Base-by-base conservation (phyloP, 2,797 vertebrate species). In the Acrocephalus scirpaceus region DNA sequence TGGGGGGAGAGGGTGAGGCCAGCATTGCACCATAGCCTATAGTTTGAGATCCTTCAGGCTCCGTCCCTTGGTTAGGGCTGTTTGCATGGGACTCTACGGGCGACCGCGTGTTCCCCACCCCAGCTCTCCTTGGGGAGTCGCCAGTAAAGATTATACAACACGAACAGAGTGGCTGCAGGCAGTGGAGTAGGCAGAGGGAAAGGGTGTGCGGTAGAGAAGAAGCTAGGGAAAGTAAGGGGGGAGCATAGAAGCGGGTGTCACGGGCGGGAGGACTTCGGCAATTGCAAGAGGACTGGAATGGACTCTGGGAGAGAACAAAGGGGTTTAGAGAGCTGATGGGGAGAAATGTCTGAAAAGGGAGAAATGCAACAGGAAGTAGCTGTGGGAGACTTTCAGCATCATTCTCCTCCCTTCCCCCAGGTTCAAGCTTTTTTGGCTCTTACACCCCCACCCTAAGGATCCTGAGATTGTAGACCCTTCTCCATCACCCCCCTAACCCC, bases 1-100 rank as follows among this genome's bases (percentile, higher is more conserved):
- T 22, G 50, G 86, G 53, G 77, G 53, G 30, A 14, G 65, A 27
- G 25, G 91, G 12, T 0, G 6, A 81, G 65, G 78, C 85, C 79
- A 81, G 82, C 45, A 38, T 92, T 96, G 80, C 94, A 48, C 89
- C 96, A 96, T 81, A 58, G 12, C 50, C 88, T 62, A 58, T 54
- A 84, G 85, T 76, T 54, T 38, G 58, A 86, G 61, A 81, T 86
- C 65, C 72, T 27, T 1, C 79, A 50, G 90, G 64, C 89, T 83
- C 18, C 50, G 65, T 92, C 69, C 29, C 64, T 64, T 8, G 48
- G 56, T 51, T 48, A 32, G 65, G 54, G 69, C 13, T 75, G 38
- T 22, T 42, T 15, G 80, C 71, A 9, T 80, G 73, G 72, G 53
- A 80, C 82, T 7, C 5, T 3, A 18, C 2, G 12, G 60, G 53